Evolutionary conservation across 1,140 invertebrate genomes (phyloP), one percentile per base, ranked within the genome.

Genomic region (Drosophila ogumai): DNA sequence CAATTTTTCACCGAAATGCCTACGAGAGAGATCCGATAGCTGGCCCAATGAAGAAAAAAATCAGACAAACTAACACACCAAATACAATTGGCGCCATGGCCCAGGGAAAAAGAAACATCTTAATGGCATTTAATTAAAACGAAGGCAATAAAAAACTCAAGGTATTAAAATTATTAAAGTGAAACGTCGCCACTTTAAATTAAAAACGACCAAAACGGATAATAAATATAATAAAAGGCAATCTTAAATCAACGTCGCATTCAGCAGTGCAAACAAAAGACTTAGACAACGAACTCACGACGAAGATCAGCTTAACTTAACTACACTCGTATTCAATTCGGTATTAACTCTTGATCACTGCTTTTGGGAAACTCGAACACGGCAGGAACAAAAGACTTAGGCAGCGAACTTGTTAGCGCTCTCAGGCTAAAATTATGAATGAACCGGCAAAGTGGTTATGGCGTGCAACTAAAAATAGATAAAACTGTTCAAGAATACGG

Each of bases 161-260:
- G 75, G 67, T 73, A 79, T 67, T 66, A 79, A 79, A 79, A 79
- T 73, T 79, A 79, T 79, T 73, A 79, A 74, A 79, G 76, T 79
- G 75, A 79, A 79, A 78, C 75, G 57, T 79, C 75, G 75, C 57
- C 64, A 78, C 65, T 68, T 77, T 52, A 67, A 72, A 72, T 67
- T 67, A 69, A 69, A 69, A 69, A 67, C 66, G 65, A 58, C 66
- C 57, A 72, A 72, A 72, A 71, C 68, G 50, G 52, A 73, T 59
- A 59, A 59, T 72, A 71, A 49, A 72, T 43, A 57, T 71, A 72
- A 72, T 72, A 72, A 72, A 72, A 73, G 40, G 58, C 74, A 76
- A 60, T 52, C 50, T 43, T 58, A 78, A 77, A 78, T 77, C 74
- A 77, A 56, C 74, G 56, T 66, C 63, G 38, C 74, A 77, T 77